These are phyloP conservation scores for Antheraea yamamai DNA, from an alignment of 2,888 invertebrate genomes.

Conservation along the genomic window DNA sequence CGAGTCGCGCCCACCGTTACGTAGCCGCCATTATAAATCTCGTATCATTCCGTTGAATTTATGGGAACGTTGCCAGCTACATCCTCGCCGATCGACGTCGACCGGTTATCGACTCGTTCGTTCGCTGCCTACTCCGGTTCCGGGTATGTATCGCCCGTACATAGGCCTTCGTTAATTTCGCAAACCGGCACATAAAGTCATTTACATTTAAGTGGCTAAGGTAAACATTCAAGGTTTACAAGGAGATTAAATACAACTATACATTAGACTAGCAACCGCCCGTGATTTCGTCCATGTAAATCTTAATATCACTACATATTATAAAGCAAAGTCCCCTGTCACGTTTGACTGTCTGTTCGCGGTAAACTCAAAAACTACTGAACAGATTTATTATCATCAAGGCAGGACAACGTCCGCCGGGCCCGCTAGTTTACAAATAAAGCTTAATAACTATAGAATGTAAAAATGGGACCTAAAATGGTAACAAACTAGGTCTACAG, in stretches of 20 bases:
- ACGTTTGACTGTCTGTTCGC: no score
- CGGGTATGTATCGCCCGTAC: constrained; percentile 32
- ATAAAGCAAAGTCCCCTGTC: no score
- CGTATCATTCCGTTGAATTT: constrained; percentile 53
- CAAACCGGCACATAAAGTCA: constrained; percentile 17
- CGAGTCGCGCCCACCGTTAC: constrained; percentile 56
- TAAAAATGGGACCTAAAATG: no score
- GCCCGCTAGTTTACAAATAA: no score
- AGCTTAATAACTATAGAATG: no score
- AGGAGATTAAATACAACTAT: neutral
- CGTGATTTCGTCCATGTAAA: neutral
- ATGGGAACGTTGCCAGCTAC: constrained; percentile 59
- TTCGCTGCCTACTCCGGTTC: constrained; percentile 42
- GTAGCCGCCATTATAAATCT: constrained; percentile 55
- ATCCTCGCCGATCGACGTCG: constrained; percentile 46
- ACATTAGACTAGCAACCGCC: no score
- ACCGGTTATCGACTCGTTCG: constrained; percentile 51
- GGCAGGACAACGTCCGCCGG: no score
- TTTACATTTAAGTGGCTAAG: neutral
- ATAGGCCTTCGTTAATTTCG: constrained; percentile 37
- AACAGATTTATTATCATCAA: no score
- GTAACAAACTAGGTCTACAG: no score
- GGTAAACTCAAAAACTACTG: no score
- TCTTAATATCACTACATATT: neutral
- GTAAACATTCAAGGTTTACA: neutral